These are phyloP conservation scores for Corythaeola cristata DNA, from an alignment of 2,113 vertebrate genomes.

Conservation along the genomic window DNA sequence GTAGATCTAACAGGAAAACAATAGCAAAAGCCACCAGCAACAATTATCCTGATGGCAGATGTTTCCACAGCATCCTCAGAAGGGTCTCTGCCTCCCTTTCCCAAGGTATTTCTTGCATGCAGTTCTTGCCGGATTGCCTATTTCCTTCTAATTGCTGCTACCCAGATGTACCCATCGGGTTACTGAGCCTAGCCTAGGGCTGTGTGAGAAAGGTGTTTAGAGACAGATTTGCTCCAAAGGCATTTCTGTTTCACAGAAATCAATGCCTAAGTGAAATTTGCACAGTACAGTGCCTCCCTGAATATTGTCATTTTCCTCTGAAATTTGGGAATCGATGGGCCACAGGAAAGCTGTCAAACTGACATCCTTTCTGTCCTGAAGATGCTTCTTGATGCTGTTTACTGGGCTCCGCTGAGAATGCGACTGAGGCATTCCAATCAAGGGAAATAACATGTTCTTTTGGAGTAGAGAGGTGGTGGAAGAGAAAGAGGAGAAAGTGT, in stretches of 20 bases:
- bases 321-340: background rate
- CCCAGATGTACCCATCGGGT: background rate
- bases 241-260: background rate
- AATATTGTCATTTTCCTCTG: background rate
- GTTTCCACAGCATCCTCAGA: background rate
- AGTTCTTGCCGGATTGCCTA: background rate
- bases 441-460: background rate
- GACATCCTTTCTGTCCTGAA: background rate
- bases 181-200: background rate
- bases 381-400: background rate
- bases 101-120: background rate
- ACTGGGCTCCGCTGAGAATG: background rate
- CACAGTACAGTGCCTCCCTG: background rate
- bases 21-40: background rate
- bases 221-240: background rate
- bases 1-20: background rate
- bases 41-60: fast-evolving
- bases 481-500: background rate
- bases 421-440: background rate
- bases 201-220: background rate
- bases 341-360: conserved; percentile 31
- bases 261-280: background rate
- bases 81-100: background rate
- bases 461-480: background rate
- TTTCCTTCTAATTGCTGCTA: background rate